Conservation (phyloP, 2,888 invertebrate genomes). For the Eudasyphora cyanicolor region DNA sequence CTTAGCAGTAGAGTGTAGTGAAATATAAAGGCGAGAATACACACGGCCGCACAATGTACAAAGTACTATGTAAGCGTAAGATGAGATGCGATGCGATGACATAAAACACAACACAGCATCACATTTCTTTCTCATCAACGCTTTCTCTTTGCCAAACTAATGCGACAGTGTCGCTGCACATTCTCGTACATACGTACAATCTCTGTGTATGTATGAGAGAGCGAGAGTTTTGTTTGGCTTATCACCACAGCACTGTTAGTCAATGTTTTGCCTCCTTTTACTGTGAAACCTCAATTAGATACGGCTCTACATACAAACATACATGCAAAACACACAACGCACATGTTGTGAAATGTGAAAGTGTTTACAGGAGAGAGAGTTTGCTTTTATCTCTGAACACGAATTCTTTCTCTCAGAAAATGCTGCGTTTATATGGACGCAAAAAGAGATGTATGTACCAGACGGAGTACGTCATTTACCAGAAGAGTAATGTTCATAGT, state of each 20-base stretch:
- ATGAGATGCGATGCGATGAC: no score
- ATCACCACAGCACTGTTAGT: not conserved
- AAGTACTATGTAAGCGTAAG: no score
- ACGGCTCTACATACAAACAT: not conserved
- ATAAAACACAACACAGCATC: not conserved
- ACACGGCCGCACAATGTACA: no score
- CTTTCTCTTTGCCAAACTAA: no score
- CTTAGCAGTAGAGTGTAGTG: not conserved
- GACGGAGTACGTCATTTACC: not conserved
- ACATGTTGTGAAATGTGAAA: conserved; percentile 14
- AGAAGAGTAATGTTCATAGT: not conserved
- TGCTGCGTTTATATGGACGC: not conserved
- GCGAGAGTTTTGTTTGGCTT: not conserved
- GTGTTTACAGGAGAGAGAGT: not conserved
- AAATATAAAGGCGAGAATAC: not conserved
- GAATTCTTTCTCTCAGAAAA: not conserved
- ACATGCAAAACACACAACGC: not conserved
- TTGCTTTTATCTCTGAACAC: not conserved
- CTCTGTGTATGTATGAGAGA: not conserved
- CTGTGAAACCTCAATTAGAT: not conserved
- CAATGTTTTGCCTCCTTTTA: not conserved
- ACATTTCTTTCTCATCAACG: not conserved
- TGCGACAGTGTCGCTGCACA: no score
- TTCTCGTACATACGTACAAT: not conserved
- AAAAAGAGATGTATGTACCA: not conserved